These are phyloP conservation scores for Ochropleura plecta DNA, from an alignment of 2,888 invertebrate genomes.

Conservation along the genomic window DNA sequence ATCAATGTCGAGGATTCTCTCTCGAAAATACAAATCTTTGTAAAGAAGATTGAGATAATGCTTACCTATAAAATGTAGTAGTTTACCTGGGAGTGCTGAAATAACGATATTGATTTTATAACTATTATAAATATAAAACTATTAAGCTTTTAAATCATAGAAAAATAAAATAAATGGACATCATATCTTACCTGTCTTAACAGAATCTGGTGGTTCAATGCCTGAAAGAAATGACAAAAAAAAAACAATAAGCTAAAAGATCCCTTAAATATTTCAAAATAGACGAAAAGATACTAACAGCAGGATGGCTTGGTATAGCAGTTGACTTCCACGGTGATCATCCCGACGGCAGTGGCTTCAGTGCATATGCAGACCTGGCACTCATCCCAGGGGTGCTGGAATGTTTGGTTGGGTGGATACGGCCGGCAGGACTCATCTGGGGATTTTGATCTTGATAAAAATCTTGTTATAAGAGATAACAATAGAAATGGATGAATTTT, in stretches of 20 bases:
- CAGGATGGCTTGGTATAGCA: constrained; percentile 83
- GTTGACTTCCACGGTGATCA: constrained; percentile 81
- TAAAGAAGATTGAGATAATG: not conserved
- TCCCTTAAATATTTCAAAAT: not conserved
- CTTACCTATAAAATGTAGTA: constrained; percentile 38
- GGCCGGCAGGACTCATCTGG: constrained; percentile 84
- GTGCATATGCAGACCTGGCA: constrained; percentile 83
- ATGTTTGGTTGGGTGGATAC: constrained; percentile 77
- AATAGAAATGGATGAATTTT: not conserved
- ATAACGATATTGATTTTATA: not conserved
- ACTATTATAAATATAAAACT: not conserved
- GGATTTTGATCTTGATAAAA: constrained; percentile 13
- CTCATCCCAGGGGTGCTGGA: constrained; percentile 87
- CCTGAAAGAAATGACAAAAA: constrained; percentile 47
- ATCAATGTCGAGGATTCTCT: constrained; percentile 9
- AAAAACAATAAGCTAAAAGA: not conserved
- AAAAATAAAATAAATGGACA: not conserved
- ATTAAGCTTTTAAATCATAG: not conserved
- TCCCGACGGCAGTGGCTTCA: constrained; percentile 69
- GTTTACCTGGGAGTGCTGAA: constrained; percentile 54
- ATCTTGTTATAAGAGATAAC: not conserved
- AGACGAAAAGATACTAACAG: constrained; percentile 75
- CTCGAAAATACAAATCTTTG: not conserved
- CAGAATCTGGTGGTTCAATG: constrained; percentile 60
- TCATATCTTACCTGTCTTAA: constrained; percentile 48